Percentiles rank a stretch among this genome's conserved stretches.
Evolutionary conservation across 2,113 vertebrate species (phyloP).

Genomic region (Saimiri boliviensis): DNA sequence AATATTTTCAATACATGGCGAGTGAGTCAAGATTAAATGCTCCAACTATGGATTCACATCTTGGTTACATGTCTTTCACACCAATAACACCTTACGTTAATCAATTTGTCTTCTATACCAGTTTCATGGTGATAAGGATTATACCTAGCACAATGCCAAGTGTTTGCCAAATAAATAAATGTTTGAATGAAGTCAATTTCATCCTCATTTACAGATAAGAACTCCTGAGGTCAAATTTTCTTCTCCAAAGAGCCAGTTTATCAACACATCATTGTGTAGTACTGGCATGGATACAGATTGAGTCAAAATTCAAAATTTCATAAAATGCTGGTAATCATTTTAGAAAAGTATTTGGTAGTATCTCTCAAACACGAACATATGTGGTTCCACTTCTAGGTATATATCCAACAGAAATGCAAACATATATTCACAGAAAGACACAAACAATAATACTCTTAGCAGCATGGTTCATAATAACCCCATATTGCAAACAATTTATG

Average conservation of each 20-base stretch:
- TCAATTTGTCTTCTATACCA: not conserved
- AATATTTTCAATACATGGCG: not conserved
- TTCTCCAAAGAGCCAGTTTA: no score
- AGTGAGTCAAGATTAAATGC: not conserved
- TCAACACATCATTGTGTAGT: not conserved
- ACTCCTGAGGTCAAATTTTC: no score
- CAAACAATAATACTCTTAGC: not conserved
- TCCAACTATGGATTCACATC: not conserved
- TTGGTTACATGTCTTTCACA: not conserved
- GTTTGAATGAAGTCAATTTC: not conserved
- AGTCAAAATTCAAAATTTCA: not conserved
- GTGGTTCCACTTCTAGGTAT: not conserved
- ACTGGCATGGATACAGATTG: not conserved
- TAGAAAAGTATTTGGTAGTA: not conserved
- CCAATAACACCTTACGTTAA: not conserved
- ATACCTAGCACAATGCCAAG: not conserved
- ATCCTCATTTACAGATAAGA: constrained; percentile 5
- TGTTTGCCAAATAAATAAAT: not conserved
- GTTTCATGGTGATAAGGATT: not conserved
- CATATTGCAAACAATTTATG: not conserved
- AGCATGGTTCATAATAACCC: not conserved
- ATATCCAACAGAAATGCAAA: not conserved
- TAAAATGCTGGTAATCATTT: not conserved
- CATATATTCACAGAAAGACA: not conserved
- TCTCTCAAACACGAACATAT: not conserved